phyloP scores from a whole-genome alignment of 1,140 invertebrate species.

The Temnothorax curvispinosus region DNA sequence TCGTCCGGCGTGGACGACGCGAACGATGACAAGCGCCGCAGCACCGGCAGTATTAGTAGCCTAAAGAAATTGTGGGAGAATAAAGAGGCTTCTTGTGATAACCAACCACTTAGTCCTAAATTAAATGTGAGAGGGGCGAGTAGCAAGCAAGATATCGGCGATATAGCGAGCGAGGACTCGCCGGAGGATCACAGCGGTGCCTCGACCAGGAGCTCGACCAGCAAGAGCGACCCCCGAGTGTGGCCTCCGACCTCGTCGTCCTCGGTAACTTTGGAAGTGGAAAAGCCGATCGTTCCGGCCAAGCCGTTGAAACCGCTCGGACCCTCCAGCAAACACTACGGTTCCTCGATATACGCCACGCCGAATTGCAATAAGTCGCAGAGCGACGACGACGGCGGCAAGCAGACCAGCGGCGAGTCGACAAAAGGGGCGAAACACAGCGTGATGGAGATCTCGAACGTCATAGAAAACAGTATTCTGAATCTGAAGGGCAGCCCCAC shows the following conservation, averaged over 20 bases:
- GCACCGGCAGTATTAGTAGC: constrained; percentile 96
- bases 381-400: constrained; percentile 47
- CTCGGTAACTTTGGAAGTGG: constrained; percentile 81
- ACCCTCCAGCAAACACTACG: constrained; percentile 83
- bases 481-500: constrained; percentile 87
- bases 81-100: constrained; percentile 86
- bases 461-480: constrained; percentile 89
- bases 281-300: constrained; percentile 90
- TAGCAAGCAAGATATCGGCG: constrained; percentile 79
- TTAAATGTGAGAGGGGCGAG: constrained; percentile 82
- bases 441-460: constrained; percentile 90
- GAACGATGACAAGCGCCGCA: constrained; percentile 94
- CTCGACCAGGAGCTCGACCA: constrained; percentile 83
- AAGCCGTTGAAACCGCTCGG: constrained; percentile 86
- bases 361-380: constrained; percentile 84
- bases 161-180: constrained; percentile 84
- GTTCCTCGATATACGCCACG: constrained; percentile 87
- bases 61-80: constrained; percentile 97
- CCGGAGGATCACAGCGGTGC: constrained; percentile 84
- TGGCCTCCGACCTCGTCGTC: constrained; percentile 85
- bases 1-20: constrained; percentile 86
- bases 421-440: constrained; percentile 87
- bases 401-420: constrained; percentile 25
- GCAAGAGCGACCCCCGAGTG: constrained; percentile 86
- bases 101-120: constrained; percentile 89